These are phyloP conservation scores for Cryptoprocta ferox DNA, from an alignment of 2,797 vertebrate species.

Conservation along the genomic window DNA sequence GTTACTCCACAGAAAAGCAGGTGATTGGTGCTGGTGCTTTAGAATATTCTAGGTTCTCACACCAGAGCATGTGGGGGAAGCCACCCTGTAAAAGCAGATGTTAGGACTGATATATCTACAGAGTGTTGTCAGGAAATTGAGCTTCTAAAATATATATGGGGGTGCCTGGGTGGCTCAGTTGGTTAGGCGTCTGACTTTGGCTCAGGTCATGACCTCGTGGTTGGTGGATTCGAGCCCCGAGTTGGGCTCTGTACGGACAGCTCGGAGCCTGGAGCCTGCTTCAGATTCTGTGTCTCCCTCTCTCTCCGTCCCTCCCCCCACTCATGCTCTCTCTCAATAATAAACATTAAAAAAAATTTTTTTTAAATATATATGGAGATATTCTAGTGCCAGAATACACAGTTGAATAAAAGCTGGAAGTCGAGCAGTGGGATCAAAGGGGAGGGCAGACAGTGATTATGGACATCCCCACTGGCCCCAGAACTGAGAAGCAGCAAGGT, in stretches of 20 bases:
- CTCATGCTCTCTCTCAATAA: no score
- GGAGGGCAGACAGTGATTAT: neutral
- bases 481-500: slow-evolving; percentile 11
- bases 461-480: neutral
- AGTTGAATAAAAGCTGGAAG: slow-evolving; percentile 35
- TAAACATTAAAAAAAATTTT: no score
- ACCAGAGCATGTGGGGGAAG: neutral
- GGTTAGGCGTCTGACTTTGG: no score
- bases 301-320: no score
- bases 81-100: neutral
- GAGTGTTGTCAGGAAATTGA: neutral
- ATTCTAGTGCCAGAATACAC: neutral
- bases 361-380: neutral
- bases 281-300: no score
- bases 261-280: no score
- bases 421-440: neutral
- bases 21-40: neutral
- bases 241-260: no score
- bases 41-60: neutral
- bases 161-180: no score
- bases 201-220: no score
- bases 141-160: neutral
- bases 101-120: neutral
- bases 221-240: no score
- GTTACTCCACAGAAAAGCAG: neutral